Conservation (phyloP, 2,797 vertebrate species). For the Lepidocolaptes lacrymiger region DNA sequence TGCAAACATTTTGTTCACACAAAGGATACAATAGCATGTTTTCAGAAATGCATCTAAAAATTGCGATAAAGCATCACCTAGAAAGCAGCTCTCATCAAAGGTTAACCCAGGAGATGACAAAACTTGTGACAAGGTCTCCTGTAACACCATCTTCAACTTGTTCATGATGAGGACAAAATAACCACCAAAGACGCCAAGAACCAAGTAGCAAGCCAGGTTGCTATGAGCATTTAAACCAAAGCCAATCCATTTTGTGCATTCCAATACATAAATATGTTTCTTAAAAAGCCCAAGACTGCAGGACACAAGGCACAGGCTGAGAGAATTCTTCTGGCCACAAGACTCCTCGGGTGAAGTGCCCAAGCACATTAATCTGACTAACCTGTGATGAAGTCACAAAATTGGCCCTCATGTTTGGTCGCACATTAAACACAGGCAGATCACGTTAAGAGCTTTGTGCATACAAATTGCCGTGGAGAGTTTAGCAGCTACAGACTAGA, state of each 20-base stretch:
- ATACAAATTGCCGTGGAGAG: rapidly evolving
- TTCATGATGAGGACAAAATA: neutral
- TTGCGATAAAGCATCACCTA: neutral
- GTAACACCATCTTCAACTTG: neutral
- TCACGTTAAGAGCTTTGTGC: rapidly evolving
- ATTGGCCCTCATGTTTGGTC: rapidly evolving
- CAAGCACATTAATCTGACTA: neutral
- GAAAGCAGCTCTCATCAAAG: neutral
- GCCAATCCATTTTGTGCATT: neutral
- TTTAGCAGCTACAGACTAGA: neutral
- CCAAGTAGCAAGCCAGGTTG: neutral
- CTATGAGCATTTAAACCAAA: neutral
- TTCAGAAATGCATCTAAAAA: neutral
- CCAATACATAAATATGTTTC: neutral
- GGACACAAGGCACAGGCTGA: neutral
- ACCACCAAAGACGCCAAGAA: neutral
- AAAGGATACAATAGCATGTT: neutral
- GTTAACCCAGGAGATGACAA: neutral
- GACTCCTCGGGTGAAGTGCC: rapidly evolving
- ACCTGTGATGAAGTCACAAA: neutral
- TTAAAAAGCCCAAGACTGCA: neutral
- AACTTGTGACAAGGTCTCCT: neutral
- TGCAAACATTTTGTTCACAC: neutral
- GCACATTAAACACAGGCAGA: neutral
- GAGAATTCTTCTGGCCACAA: neutral